Conservation (phyloP, 2,113 vertebrate species). For the Elgaria multicarinata region DNA sequence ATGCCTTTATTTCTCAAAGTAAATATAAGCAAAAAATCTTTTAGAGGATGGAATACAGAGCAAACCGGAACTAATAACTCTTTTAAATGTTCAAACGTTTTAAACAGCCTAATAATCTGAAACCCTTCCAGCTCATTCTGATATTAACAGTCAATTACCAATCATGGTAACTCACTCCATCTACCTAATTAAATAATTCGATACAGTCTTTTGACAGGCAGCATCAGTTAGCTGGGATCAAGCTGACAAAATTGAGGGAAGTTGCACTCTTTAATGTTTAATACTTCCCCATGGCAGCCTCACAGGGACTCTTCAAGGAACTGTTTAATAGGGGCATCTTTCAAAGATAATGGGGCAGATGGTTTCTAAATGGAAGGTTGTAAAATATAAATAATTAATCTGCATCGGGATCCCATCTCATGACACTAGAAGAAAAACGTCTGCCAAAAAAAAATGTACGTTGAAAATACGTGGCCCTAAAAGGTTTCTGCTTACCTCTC, state of each 20-base stretch:
- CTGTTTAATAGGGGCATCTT: conserved; percentile 37
- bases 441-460: fast-evolving
- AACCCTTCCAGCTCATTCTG: conserved; percentile 49
- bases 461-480: neutral
- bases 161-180: conserved; percentile 59
- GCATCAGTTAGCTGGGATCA: conserved; percentile 43
- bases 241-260: conserved; percentile 56
- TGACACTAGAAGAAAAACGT: neutral
- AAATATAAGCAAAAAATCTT: conserved; percentile 22
- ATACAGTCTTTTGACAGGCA: conserved; percentile 58
- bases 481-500: neutral
- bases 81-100: conserved; percentile 46
- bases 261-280: conserved; percentile 60
- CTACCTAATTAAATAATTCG: conserved; percentile 61
- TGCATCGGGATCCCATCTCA: neutral
- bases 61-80: conserved; percentile 58
- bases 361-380: conserved; percentile 13
- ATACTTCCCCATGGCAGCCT: conserved; percentile 35
- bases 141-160: conserved; percentile 65
- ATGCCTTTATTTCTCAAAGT: conserved; percentile 38
- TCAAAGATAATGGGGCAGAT: conserved; percentile 42
- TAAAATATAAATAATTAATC: conserved; percentile 1
- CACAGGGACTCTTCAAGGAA: conserved; percentile 40
- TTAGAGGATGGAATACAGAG: conserved; percentile 43
- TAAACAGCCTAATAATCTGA: conserved; percentile 35